Evolutionary conservation across 2,888 invertebrate genomes (phyloP).

Genomic region (Neria commutata): DNA sequence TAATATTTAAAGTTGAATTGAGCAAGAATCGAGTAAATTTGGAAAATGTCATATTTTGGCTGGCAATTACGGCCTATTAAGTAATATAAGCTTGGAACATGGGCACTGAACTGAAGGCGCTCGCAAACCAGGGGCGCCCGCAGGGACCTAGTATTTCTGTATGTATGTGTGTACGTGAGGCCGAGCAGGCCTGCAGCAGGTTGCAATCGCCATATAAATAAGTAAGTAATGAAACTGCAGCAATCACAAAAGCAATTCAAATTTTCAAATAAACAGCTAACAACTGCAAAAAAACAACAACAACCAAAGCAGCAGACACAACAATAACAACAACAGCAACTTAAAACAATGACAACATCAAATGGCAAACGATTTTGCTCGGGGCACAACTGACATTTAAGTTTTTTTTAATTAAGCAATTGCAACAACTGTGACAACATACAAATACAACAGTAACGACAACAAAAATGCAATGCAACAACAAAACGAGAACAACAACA

Average conservation of each 20-base stretch:
- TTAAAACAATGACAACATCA: conserved; percentile 44
- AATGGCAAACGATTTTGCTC: background rate
- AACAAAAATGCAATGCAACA: background rate
- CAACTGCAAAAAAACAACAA: background rate
- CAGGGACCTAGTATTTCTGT: no score
- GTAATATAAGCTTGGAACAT: no score
- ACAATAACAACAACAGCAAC: conserved; percentile 43
- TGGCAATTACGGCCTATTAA: no score
- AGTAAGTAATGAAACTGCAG: no score
- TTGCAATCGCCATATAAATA: no score
- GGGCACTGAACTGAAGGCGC: no score
- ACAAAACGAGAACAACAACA: background rate
- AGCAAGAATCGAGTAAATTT: no score
- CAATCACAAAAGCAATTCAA: background rate
- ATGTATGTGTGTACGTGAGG: no score
- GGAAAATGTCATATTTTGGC: no score
- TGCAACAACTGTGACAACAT: conserved; percentile 11
- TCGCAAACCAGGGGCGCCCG: no score
- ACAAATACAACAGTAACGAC: background rate
- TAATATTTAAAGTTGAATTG: no score
- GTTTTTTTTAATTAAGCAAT: conserved; percentile 47
- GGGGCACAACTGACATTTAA: background rate
- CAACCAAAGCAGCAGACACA: conserved; percentile 11
- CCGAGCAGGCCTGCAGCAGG: no score
- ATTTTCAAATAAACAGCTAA: background rate